These are phyloP conservation scores for Trichonephila inaurata DNA, from an alignment of 1,140 invertebrate genomes.

Conservation along the genomic window DNA sequence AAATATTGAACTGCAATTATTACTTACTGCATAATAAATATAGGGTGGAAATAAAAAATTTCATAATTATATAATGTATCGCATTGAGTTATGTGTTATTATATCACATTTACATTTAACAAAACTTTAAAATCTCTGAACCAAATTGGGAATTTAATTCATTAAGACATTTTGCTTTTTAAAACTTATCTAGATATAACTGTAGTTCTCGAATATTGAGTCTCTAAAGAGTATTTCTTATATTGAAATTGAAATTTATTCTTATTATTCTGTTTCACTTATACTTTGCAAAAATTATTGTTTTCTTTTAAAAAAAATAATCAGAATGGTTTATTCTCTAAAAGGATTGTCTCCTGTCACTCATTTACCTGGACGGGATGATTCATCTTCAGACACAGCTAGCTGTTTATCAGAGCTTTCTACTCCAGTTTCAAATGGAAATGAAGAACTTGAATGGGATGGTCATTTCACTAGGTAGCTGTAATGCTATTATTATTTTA, in stretches of 20 bases:
- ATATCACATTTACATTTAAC: too few species aligned
- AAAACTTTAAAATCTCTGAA: too few species aligned
- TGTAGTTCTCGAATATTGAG: not conserved
- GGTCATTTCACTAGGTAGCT: constrained; percentile 75
- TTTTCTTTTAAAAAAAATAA: too few species aligned
- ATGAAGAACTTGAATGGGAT: constrained; percentile 77
- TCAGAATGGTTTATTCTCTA: not conserved
- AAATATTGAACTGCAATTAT: not conserved
- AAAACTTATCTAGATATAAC: not conserved
- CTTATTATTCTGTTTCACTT: not conserved
- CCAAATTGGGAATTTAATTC: not conserved
- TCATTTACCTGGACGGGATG: constrained; percentile 69
- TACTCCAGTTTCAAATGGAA: constrained; percentile 74
- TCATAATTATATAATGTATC: too few species aligned
- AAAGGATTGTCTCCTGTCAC: constrained; percentile 71
- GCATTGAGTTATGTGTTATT: too few species aligned
- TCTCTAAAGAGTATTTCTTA: not conserved
- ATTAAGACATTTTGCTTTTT: not conserved
- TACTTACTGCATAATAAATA: not conserved
- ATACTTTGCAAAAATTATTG: not conserved
- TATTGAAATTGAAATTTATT: not conserved
- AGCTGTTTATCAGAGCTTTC: constrained; percentile 65
- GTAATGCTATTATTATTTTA: too few species aligned
- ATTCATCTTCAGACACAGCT: constrained; percentile 65
- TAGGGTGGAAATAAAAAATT: too few species aligned